A percentile compares a stretch with the other conserved stretches of the same genome.
Evolutionary conservation across 2,888 invertebrate genomes (phyloP).

Genomic region (Lasioglossum lativentre): DNA sequence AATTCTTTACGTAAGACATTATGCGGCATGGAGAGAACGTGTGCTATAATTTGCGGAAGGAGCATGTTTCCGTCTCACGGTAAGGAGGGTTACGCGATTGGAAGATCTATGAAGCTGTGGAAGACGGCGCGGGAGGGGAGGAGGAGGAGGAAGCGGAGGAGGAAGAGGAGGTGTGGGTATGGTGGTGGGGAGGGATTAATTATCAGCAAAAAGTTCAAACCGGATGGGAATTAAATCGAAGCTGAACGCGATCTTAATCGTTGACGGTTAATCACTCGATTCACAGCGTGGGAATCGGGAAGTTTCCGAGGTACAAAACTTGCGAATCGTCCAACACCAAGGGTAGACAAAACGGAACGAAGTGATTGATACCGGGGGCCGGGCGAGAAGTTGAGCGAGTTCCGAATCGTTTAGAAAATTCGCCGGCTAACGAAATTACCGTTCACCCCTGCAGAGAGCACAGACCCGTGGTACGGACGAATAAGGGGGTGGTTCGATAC

Average conservation of each 20-base stretch:
- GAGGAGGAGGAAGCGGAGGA: background rate
- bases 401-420: conserved; percentile 70
- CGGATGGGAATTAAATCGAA: conserved; percentile 48
- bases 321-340: conserved; percentile 37
- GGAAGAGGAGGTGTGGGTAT: background rate
- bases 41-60: background rate
- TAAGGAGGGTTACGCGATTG: background rate
- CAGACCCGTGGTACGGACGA: conserved; percentile 39
- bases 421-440: conserved; percentile 66
- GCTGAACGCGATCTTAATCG: conserved; percentile 63
- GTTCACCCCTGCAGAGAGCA: conserved; percentile 55
- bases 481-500: conserved; percentile 47
- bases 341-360: conserved; percentile 49
- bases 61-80: background rate
- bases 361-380: conserved; percentile 64
- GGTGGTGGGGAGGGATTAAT: background rate
- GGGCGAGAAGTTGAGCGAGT: conserved; percentile 64
- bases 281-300: conserved; percentile 60
- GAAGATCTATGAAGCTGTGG: background rate
- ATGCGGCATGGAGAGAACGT: background rate
- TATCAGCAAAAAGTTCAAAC: conserved; percentile 35
- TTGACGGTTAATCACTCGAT: conserved; percentile 67
- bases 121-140: background rate
- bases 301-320: conserved; percentile 58
- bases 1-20: too few species aligned